Conservation (phyloP, 2,113 vertebrate species). For the Colinus virginianus region DNA sequence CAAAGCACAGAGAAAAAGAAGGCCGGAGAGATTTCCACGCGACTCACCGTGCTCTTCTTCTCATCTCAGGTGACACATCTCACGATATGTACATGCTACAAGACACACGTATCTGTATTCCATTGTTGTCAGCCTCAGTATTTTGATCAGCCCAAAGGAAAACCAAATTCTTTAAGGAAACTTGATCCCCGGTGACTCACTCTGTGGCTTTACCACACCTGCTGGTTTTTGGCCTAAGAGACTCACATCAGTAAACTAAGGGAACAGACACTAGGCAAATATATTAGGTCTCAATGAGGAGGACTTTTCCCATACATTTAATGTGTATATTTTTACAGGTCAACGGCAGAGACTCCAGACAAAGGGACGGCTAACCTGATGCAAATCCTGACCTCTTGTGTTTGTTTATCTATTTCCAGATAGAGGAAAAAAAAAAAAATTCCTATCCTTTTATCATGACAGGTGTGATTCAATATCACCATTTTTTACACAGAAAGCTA, state of each 20-base stretch:
- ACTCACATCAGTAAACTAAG: neutral
- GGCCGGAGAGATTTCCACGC: slow-evolving; percentile 47
- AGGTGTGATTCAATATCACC: neutral
- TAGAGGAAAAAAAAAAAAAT: neutral
- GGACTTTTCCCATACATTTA: neutral
- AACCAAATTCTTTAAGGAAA: slow-evolving; percentile 25
- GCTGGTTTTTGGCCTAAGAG: neutral
- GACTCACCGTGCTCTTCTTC: slow-evolving; percentile 46
- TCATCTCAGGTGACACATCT: slow-evolving; percentile 45
- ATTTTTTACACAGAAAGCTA: neutral
- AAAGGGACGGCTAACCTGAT: neutral
- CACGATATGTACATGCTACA: slow-evolving; percentile 34
- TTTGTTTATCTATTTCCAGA: neutral
- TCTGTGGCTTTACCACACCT: neutral
- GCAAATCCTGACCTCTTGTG: neutral
- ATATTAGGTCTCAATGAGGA: neutral
- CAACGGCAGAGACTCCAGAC: neutral
- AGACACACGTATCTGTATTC: slow-evolving; percentile 28
- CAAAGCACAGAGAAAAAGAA: slow-evolving; percentile 24
- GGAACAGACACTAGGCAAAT: neutral
- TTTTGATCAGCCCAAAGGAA: slow-evolving; percentile 48
- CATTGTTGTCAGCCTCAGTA: slow-evolving; percentile 39
- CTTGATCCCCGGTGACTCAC: slow-evolving; percentile 3
- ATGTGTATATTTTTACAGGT: neutral
- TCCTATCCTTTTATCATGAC: neutral